These are phyloP conservation scores for Teleiodes luculella DNA, from an alignment of 2,888 invertebrate species.

Conservation along the genomic window DNA sequence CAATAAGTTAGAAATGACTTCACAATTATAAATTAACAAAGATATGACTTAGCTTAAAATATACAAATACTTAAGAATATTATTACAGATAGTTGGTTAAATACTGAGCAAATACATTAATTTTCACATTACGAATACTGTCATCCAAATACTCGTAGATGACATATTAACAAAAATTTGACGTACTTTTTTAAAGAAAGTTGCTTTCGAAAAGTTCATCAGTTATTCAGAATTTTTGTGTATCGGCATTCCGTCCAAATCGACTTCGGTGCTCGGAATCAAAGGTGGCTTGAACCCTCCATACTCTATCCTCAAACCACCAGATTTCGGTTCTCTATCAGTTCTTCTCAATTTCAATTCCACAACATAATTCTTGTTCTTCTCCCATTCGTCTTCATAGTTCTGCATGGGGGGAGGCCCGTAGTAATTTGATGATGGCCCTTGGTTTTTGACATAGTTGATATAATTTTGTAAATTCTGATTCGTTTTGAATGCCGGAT, in stretches of 20 bases:
- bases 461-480: conserved; percentile 36
- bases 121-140: neutral
- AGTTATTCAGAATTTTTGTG: conserved; percentile 53
- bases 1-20: conserved; percentile 8
- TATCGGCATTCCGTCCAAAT: conserved; percentile 83
- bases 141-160: too few relatives aligned
- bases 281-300: conserved; percentile 90
- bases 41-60: conserved; percentile 7
- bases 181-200: too few relatives aligned
- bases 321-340: conserved; percentile 74
- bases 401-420: conserved; percentile 72
- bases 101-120: neutral
- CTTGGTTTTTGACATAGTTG: conserved; percentile 35
- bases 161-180: too few relatives aligned
- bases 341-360: conserved; percentile 73
- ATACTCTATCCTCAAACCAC: conserved; percentile 84
- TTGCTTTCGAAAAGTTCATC: too few relatives aligned
- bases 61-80: neutral
- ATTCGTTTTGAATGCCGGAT: conserved; percentile 28
- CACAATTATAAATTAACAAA: conserved; percentile 5
- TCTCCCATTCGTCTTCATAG: conserved; percentile 43
- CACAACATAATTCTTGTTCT: conserved; percentile 48
- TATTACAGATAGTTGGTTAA: neutral
- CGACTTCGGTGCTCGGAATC: conserved; percentile 88
- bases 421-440: conserved; percentile 48